These are phyloP conservation scores for Smittia sp. DNA, from an alignment of 2,888 invertebrate genomes.

Conservation along the genomic window DNA sequence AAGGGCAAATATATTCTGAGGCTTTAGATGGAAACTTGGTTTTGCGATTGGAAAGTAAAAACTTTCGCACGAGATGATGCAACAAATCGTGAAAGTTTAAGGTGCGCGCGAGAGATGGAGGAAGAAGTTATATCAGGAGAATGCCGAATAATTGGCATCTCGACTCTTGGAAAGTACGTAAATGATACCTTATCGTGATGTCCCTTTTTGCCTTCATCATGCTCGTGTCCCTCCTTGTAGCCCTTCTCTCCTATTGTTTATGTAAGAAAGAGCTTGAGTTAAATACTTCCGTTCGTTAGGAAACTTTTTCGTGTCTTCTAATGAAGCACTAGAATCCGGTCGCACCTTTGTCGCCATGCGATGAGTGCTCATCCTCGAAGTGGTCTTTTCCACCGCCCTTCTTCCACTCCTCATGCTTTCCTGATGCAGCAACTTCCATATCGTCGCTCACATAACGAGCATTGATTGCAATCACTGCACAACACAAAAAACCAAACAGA, in stretches of 20 bases:
- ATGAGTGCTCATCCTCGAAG: slow-evolving; percentile 62
- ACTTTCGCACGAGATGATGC: not conserved
- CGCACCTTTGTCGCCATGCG: slow-evolving; percentile 68
- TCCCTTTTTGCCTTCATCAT: slow-evolving; percentile 66
- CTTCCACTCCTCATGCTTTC: slow-evolving; percentile 50
- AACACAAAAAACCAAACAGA: slow-evolving; percentile 43
- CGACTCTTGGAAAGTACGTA: slow-evolving; percentile 47
- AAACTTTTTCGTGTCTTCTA: slow-evolving; percentile 42
- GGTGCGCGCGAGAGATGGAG: no score
- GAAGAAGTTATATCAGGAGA: no score
- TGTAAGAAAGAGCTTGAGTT: not conserved
- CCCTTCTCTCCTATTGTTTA: slow-evolving; percentile 48
- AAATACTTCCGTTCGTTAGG: not conserved
- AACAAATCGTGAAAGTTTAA: no score
- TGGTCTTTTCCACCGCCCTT: slow-evolving; percentile 68
- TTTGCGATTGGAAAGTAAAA: no score
- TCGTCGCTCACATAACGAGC: slow-evolving; percentile 45
- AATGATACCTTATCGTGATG: slow-evolving; percentile 63
- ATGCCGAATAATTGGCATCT: no score
- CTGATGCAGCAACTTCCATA: slow-evolving; percentile 50
- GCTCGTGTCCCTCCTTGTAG: slow-evolving; percentile 67
- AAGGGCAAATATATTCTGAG: not conserved
- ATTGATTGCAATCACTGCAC: slow-evolving; percentile 43
- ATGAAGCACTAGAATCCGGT: slow-evolving; percentile 49
- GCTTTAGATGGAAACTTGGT: no score